Evolutionary conservation across 2,797 vertebrate genomes (phyloP).

Genomic region (Crossoptilon crossoptilon): DNA sequence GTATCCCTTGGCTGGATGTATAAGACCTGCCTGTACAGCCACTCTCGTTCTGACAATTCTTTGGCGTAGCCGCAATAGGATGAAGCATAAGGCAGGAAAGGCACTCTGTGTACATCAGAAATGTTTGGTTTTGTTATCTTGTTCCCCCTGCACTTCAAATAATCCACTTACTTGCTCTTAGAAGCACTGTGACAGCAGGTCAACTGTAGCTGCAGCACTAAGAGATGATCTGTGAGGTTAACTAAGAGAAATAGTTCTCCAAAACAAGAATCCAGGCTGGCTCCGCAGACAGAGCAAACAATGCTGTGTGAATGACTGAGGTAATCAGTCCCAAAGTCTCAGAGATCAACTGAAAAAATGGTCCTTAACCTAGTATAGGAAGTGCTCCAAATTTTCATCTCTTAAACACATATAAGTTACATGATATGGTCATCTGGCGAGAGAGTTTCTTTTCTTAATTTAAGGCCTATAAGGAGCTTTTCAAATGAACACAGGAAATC

Average conservation of each 20-base stretch:
- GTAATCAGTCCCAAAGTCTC: not conserved
- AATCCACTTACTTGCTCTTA: not conserved
- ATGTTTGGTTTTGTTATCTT: not conserved
- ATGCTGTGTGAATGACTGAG: not conserved
- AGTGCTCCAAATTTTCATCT: not conserved
- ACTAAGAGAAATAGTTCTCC: not conserved
- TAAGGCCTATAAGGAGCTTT: not conserved
- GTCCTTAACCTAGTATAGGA: not conserved
- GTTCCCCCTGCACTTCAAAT: not conserved
- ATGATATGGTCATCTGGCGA: not conserved
- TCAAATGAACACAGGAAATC: not conserved
- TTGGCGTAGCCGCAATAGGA: not conserved
- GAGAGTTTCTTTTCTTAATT: not conserved
- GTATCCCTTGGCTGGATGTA: not conserved
- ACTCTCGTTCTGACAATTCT: not conserved
- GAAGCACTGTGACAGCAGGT: not conserved
- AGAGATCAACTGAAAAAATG: not conserved
- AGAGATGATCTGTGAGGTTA: not conserved
- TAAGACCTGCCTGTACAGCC: not conserved
- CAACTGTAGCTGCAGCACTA: not conserved
- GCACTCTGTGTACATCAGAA: not conserved
- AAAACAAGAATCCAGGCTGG: not conserved
- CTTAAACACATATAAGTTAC: not conserved
- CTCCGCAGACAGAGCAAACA: not conserved
- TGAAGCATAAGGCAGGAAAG: not conserved